Percentiles rank a stretch among this genome's conserved stretches.
Conservation (phyloP, 1,140 invertebrate genomes). For the Bombus difficillimus region DNA sequence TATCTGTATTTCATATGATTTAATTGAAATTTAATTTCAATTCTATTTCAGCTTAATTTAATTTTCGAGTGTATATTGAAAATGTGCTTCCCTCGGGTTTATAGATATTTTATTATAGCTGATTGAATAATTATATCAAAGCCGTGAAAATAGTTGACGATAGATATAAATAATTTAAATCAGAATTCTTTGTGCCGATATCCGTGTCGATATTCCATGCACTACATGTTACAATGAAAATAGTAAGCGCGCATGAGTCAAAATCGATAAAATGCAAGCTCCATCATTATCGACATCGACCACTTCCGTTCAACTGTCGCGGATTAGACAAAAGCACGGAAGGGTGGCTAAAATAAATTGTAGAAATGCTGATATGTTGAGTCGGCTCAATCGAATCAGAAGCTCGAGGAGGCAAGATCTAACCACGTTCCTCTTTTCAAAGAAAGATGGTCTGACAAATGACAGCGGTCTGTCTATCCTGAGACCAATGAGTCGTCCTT, state of each 20-base stretch:
- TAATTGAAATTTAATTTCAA: neutral
- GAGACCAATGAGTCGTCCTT: constrained; percentile 71
- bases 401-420: constrained; percentile 32
- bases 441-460: constrained; percentile 69
- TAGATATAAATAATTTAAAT: too few relatives aligned
- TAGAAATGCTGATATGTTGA: constrained; percentile 47
- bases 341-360: constrained; percentile 27
- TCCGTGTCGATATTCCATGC: too few relatives aligned
- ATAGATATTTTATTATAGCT: neutral
- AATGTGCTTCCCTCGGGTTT: neutral
- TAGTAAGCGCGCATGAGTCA: too few relatives aligned
- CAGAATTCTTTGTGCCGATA: too few relatives aligned
- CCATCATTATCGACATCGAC: too few relatives aligned
- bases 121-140: neutral
- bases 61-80: neutral
- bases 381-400: constrained; percentile 52
- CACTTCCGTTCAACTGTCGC: too few relatives aligned
- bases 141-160: too few relatives aligned
- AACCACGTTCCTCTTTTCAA: constrained; percentile 38
- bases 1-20: neutral
- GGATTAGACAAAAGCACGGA: neutral
- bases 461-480: constrained; percentile 72
- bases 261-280: neutral
- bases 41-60: neutral
- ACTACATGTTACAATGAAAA: too few relatives aligned